phyloP scores from a whole-genome alignment of 2,888 invertebrate genomes.

The Cataglyphis altisquamis region DNA sequence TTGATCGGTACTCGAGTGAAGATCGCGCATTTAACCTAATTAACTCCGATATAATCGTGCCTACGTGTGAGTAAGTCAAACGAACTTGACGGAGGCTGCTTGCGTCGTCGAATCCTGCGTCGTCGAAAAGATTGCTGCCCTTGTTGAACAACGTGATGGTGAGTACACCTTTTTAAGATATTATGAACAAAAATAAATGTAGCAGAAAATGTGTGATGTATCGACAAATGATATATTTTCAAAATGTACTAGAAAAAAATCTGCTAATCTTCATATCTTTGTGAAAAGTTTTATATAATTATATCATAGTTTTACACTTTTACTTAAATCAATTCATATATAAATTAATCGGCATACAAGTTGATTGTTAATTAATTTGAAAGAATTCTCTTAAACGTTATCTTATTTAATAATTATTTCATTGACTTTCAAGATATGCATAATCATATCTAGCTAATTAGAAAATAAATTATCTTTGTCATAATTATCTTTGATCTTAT shows the following conservation, averaged over 20 bases:
- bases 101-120: background rate
- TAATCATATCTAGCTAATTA: background rate
- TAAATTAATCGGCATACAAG: background rate
- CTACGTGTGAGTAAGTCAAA: conserved; percentile 26
- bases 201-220: background rate
- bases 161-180: background rate
- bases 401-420: background rate
- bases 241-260: background rate
- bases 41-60: conserved; percentile 61
- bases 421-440: background rate
- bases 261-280: background rate
- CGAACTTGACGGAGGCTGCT: conserved; percentile 7
- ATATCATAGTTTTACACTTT: background rate
- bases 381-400: background rate
- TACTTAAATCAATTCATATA: background rate
- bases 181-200: background rate
- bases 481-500: background rate
- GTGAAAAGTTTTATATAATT: background rate
- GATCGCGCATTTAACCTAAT: conserved; percentile 70
- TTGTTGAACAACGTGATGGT: background rate
- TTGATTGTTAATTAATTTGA: background rate
- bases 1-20: conserved; percentile 57
- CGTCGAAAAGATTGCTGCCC: background rate
- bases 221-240: background rate
- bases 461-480: background rate